These are phyloP conservation scores for Mesitornis unicolor DNA, from an alignment of 2,113 vertebrate genomes.

Conservation along the genomic window DNA sequence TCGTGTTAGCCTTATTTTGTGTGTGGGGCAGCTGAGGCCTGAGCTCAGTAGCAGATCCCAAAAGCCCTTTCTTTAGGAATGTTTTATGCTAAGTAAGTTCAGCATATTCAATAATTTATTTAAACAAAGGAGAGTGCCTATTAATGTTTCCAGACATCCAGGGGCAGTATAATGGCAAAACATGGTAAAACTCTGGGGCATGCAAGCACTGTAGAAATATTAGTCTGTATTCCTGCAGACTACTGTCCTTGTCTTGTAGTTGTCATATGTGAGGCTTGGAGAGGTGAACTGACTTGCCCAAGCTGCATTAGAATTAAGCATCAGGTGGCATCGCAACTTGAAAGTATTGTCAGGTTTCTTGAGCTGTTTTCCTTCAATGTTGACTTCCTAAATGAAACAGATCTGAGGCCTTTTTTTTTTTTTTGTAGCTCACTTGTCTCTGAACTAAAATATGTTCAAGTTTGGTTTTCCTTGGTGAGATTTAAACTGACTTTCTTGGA, in stretches of 20 bases:
- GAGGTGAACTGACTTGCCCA: not conserved
- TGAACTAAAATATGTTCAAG: not conserved
- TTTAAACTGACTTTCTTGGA: not conserved
- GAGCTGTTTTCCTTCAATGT: not conserved
- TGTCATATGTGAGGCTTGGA: not conserved
- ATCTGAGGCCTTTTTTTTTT: not conserved
- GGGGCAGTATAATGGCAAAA: not conserved
- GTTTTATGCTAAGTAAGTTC: not conserved
- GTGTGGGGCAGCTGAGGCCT: not conserved
- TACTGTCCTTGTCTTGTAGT: not conserved
- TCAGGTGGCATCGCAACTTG: not conserved
- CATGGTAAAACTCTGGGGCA: not conserved
- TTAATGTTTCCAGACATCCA: not conserved
- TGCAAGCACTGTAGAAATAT: not conserved
- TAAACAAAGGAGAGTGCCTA: not conserved
- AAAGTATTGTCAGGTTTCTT: not conserved
- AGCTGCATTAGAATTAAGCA: not conserved
- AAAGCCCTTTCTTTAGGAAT: not conserved
- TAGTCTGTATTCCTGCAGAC: not conserved
- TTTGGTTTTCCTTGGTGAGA: not conserved
- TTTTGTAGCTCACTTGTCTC: not conserved
- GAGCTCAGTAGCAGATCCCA: not conserved
- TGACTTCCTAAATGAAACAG: not conserved
- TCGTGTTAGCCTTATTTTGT: not conserved
- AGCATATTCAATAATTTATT: not conserved